Evolutionary conservation across 2,113 vertebrate genomes (phyloP).

Genomic region (Arvicanthis niloticus): DNA sequence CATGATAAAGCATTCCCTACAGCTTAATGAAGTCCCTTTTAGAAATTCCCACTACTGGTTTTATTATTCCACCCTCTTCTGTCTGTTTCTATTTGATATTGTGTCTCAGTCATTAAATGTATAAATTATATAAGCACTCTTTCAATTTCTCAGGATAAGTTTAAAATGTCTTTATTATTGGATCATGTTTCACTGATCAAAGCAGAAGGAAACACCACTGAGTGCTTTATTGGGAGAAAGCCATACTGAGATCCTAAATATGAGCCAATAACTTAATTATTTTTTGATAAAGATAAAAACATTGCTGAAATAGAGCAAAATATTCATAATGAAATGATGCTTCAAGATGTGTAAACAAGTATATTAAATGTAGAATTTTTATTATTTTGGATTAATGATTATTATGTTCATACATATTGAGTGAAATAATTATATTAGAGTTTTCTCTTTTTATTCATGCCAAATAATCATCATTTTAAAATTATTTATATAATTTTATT

Average conservation of each 20-base stretch:
- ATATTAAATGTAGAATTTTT: not conserved
- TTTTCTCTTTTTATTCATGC: too few relatives aligned
- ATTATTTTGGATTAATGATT: not conserved
- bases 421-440: too few relatives aligned
- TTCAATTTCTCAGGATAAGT: constrained; percentile 44
- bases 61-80: not conserved
- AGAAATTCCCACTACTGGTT: not conserved
- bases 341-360: constrained; percentile 3
- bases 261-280: constrained; percentile 55
- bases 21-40: not conserved
- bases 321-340: not conserved
- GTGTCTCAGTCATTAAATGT: constrained; percentile 35
- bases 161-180: constrained; percentile 43
- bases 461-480: too few relatives aligned
- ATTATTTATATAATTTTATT: not conserved
- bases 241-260: constrained; percentile 45
- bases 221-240: constrained; percentile 68
- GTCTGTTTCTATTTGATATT: not conserved
- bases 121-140: constrained; percentile 58
- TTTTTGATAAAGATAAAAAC: constrained; percentile 34
- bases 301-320: not conserved
- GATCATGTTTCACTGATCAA: not conserved
- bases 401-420: too few relatives aligned
- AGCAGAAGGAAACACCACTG: not conserved
- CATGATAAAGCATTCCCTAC: not conserved